These are phyloP conservation scores for Lampris incognitus DNA, from an alignment of 2,113 vertebrate genomes.

Conservation along the genomic window DNA sequence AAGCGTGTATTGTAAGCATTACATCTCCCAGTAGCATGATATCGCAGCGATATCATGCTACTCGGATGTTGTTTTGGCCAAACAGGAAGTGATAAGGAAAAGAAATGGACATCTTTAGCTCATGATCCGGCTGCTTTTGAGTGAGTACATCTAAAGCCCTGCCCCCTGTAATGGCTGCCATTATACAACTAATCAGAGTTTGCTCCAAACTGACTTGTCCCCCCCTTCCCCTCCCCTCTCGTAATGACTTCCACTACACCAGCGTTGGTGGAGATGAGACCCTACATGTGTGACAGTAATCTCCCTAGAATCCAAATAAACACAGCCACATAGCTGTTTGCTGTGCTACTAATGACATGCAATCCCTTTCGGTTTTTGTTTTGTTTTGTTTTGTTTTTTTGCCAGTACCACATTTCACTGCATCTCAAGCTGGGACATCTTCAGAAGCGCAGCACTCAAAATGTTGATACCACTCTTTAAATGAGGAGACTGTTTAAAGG, in stretches of 20 bases:
- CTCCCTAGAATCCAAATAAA: slow-evolving; percentile 45
- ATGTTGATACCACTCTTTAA: slow-evolving; percentile 35
- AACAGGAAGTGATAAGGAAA: slow-evolving; percentile 50
- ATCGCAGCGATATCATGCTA: slow-evolving; percentile 40
- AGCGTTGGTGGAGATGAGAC: slow-evolving; percentile 51
- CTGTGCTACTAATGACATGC: slow-evolving; percentile 19
- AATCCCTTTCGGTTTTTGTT: not conserved
- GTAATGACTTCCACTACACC: slow-evolving; percentile 45
- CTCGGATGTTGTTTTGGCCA: slow-evolving; percentile 47
- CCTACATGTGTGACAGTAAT: slow-evolving; percentile 48
- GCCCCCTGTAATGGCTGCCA: slow-evolving; percentile 72
- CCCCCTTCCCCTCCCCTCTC: slow-evolving; percentile 37
- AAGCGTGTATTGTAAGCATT: slow-evolving; percentile 13
- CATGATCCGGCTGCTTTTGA: slow-evolving; percentile 44
- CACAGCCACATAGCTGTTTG: slow-evolving; percentile 15
- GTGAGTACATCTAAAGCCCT: slow-evolving; percentile 39
- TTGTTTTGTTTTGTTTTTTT: slow-evolving; percentile 25
- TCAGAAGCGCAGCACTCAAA: not conserved
- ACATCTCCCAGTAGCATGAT: too few relatives aligned
- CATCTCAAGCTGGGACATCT: not conserved
- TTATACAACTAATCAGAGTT: slow-evolving; percentile 64
- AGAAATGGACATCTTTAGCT: slow-evolving; percentile 59
- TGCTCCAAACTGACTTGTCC: slow-evolving; percentile 5
- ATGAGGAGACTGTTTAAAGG: slow-evolving; percentile 34
- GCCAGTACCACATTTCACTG: slow-evolving; percentile 29